phyloP scores from a whole-genome alignment of 2,797 vertebrate genomes.

The Mus minutoides region DNA sequence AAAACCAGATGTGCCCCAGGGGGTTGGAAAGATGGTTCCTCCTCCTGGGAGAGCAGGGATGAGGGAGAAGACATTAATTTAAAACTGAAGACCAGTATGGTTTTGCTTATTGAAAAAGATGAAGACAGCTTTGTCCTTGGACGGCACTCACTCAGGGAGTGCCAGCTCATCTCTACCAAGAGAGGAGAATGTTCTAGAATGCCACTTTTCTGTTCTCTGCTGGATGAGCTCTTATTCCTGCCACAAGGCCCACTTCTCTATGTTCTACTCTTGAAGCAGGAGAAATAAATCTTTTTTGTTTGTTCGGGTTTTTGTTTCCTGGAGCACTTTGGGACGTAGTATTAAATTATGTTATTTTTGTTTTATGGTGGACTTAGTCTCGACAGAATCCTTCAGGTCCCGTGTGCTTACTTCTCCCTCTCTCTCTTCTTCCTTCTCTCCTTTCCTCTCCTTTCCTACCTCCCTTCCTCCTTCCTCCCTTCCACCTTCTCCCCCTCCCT shows the following conservation, averaged over 20 bases:
- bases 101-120: constrained; percentile 21
- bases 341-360: not conserved
- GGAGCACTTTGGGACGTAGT: not conserved
- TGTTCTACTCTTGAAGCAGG: not conserved
- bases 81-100: not conserved
- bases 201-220: not conserved
- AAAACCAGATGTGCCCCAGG: not conserved
- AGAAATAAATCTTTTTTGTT: not conserved
- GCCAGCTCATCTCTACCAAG: not conserved
- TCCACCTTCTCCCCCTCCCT: not conserved
- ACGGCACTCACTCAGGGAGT: not conserved
- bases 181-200: not conserved
- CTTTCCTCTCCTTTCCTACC: too few species aligned
- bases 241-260: not conserved
- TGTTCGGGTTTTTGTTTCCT: not conserved
- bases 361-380: not conserved
- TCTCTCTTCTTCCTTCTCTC: not conserved
- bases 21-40: not conserved
- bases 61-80: not conserved
- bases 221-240: not conserved
- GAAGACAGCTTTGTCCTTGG: not conserved
- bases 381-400: not conserved
- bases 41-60: not conserved
- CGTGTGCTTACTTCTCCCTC: not conserved
- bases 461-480: too few species aligned